Evolutionary conservation across 37 sponge, comb jelly and placozoan species (phyloP), one percentile per base, ranked within the genome.

Genomic region (Tethya wilhelma): DNA sequence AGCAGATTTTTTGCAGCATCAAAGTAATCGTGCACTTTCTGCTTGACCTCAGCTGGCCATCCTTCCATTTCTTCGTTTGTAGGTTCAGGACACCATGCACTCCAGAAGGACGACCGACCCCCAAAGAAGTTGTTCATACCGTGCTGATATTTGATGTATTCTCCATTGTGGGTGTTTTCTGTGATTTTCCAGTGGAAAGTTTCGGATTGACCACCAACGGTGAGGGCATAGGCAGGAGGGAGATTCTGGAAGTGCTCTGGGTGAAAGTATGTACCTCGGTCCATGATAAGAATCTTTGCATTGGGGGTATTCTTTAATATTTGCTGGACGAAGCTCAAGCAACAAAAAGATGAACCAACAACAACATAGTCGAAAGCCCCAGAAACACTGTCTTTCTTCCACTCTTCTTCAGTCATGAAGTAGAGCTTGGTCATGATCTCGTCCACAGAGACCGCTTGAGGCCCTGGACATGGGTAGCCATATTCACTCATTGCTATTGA

Each of bases 61-160:
- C 46, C 78, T 30, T 4, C 79, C 72, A 85, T 55, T 31, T 85
- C 86, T 1, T 77, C 70, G 20, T 66, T 72, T 30, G 71, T 37
- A 36, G 86, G 86, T 38, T 85, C 63, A 23, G 78, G 78, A 40
- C 70, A 68, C 86, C 86, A 85, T 5, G 59, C 86, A 70, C 79
- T 78, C 86, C 86, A 85, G 4, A 78, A 68, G 5, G 60, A 37
- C 8, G 86, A 85, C 0, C 77, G 77, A 4, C 86, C 86, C 19
- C 86, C 86, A 37, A 85, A 76, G 78, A 44, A 85, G 34, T 11
- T 44, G 41, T 23, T 78, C 64, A 6, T 33, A n/a, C 86, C 86
- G 44, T 82, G 74, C 2, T 40, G 65, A 40, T 26, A 78, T 36
- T 75, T 77, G 32, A 77, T 78, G 79, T 66, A 57, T 58, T 75